Conservation (phyloP, 23 tunicate species). For the Ciona savignyi region DNA sequence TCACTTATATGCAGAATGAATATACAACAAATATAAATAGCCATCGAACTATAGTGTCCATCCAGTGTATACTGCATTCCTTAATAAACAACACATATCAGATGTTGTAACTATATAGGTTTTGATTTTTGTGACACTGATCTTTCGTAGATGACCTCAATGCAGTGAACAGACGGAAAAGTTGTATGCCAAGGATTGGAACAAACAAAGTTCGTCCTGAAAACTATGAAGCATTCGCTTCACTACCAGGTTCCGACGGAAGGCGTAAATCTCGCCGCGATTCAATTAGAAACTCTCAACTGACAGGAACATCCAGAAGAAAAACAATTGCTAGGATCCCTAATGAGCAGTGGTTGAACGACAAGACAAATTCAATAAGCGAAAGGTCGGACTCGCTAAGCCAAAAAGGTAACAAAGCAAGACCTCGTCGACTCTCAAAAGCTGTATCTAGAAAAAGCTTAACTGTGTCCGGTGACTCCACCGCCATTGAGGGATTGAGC, state of each 20-base stretch:
- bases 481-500: background rate
- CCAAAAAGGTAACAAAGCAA: background rate
- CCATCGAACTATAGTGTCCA: no score
- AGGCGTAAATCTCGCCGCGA: conserved; percentile 7
- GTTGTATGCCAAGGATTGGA: background rate
- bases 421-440: background rate
- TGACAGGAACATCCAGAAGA: background rate
- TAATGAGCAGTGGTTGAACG: background rate
- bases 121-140: no score
- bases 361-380: no score
- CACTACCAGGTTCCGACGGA: background rate
- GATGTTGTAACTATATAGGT: no score
- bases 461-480: background rate
- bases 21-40: no score
- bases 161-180: background rate
- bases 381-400: background rate
- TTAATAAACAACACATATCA: no score
- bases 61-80: no score
- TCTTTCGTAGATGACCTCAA: background rate
- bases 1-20: no score
- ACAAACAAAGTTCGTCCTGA: background rate
- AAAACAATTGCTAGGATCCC: conserved; percentile 7
- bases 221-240: conserved; percentile 9
- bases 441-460: background rate
- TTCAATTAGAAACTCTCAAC: background rate